A percentile compares a stretch with the other conserved stretches of the same genome.
Evolutionary conservation across 2,113 vertebrate species (phyloP).

Genomic region (Eulacestoma nigropectus): DNA sequence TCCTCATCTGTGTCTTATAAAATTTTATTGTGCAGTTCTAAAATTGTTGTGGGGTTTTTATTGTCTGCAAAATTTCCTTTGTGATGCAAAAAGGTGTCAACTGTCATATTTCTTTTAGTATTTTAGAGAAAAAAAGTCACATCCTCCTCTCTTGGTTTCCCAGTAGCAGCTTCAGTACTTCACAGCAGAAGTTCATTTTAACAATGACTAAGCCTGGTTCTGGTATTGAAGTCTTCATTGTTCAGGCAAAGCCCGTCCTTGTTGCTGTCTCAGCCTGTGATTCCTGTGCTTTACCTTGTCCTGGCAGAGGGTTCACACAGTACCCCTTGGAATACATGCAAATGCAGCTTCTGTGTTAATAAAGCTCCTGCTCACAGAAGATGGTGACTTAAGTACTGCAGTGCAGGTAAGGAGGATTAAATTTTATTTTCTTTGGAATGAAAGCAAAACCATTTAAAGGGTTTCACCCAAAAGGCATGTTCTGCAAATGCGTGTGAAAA

Average conservation of each 20-base stretch:
- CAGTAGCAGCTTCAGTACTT: neutral
- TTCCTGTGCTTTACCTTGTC: neutral
- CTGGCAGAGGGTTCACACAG: neutral
- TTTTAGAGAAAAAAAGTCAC: neutral
- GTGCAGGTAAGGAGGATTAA: neutral
- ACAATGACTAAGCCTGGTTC: neutral
- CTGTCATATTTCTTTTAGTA: neutral
- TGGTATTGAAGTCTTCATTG: neutral
- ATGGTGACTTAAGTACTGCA: neutral
- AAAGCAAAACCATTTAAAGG: neutral
- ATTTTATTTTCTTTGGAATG: neutral
- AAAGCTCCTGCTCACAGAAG: neutral
- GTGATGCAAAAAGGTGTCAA: neutral
- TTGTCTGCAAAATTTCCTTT: neutral
- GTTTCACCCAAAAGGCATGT: neutral
- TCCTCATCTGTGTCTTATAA: slow-evolving; percentile 26
- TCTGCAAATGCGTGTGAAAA: neutral
- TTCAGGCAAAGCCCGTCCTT: neutral
- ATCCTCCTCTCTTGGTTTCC: neutral
- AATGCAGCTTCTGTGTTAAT: neutral
- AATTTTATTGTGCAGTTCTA: slow-evolving; percentile 29
- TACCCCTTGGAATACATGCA: neutral
- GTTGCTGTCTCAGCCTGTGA: neutral
- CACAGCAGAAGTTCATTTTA: neutral
- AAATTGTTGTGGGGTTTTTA: neutral